Conservation (phyloP, 2,113 vertebrate genomes). For the Sigmodon hispidus region DNA sequence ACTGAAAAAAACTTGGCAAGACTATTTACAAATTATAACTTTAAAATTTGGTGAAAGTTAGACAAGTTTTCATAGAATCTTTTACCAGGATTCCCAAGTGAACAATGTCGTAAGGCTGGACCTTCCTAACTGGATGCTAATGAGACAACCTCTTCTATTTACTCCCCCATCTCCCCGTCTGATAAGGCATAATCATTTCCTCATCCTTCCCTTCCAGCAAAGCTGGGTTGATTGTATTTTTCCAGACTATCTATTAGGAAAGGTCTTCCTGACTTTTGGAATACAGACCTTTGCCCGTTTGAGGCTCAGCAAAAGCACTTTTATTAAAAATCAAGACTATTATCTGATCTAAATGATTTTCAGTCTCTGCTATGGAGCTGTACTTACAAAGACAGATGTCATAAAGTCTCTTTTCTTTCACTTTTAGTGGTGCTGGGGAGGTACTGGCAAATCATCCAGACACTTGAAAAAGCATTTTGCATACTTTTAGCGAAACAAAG, state of each 20-base stretch:
- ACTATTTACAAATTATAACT: neutral
- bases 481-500: constrained; percentile 21
- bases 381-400: neutral
- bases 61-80: neutral
- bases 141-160: neutral
- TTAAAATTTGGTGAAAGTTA: neutral
- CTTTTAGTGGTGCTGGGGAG: neutral
- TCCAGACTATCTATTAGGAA: neutral
- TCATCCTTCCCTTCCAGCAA: neutral
- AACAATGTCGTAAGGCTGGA: neutral
- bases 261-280: neutral
- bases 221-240: neutral
- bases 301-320: neutral
- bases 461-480: neutral
- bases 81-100: neutral
- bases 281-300: neutral
- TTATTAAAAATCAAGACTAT: neutral
- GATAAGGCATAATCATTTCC: neutral
- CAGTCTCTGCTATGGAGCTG: neutral
- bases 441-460: neutral
- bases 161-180: no score
- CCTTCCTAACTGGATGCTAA: neutral
- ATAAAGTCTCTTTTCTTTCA: neutral
- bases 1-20: neutral
- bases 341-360: constrained; percentile 12